Percentiles rank a stretch among this genome's conserved stretches.
These are phyloP conservation scores for Troides oblongomaculatus DNA, from an alignment of 2,888 invertebrate species.

Conservation along the genomic window DNA sequence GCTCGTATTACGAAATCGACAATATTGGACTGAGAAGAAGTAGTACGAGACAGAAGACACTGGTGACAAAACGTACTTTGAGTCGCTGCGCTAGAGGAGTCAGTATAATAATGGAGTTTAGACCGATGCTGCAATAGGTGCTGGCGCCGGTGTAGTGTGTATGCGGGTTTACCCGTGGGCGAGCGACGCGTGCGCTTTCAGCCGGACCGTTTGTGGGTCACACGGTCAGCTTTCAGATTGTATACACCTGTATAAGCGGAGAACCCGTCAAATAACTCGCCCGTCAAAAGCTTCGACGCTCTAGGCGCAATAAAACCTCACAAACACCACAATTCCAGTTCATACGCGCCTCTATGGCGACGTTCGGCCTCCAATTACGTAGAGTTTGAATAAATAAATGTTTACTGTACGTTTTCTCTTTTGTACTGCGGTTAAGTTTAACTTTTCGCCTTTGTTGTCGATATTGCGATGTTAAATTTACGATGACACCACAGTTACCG, in stretches of 20 bases:
- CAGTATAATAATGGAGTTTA: too few species aligned
- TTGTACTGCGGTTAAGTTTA: conserved; percentile 11
- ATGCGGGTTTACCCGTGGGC: conserved; percentile 34
- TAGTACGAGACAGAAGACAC: too few species aligned
- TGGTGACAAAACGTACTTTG: too few species aligned
- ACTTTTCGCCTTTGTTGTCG: conserved; percentile 15
- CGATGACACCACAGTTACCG: conserved; percentile 9
- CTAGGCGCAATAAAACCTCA: conserved; percentile 26
- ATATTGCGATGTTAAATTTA: conserved; percentile 14
- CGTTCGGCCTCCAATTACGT: conserved; percentile 19
- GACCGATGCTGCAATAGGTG: too few species aligned
- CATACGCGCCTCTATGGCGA: conserved; percentile 15
- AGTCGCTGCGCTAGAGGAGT: too few species aligned
- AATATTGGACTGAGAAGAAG: too few species aligned
- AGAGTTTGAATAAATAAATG: conserved; percentile 16
- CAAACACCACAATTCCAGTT: conserved; percentile 23
- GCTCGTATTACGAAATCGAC: too few species aligned
- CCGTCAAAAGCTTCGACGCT: conserved; percentile 23
- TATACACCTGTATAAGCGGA: conserved; percentile 35
- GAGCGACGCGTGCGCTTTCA: conserved; percentile 45
- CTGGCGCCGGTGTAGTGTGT: conserved; percentile 16
- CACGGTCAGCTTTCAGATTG: conserved; percentile 63
- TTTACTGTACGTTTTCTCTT: conserved; percentile 22
- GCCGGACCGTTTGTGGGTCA: conserved; percentile 54
- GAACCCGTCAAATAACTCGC: conserved; percentile 20